phyloP scores from a whole-genome alignment of 2,888 invertebrate genomes.

The Myathropa florea region DNA sequence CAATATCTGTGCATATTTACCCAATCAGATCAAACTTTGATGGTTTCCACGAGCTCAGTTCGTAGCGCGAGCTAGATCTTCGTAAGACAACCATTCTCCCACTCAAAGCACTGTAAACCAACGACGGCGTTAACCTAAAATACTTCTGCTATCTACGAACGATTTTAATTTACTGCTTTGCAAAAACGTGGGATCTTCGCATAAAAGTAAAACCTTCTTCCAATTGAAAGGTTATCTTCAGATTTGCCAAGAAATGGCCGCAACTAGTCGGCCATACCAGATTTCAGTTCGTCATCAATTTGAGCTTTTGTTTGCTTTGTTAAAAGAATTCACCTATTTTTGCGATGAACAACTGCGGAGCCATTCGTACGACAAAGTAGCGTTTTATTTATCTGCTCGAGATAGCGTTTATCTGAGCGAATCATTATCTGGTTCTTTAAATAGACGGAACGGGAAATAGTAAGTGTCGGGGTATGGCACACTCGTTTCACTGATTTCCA shows the following conservation, averaged over 20 bases:
- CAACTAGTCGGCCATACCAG: not conserved
- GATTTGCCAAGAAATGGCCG: not conserved
- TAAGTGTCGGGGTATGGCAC: not conserved
- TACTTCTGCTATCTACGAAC: slow-evolving; percentile 7
- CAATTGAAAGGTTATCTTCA: slow-evolving; percentile 5
- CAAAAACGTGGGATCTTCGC: not conserved
- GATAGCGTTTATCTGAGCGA: slow-evolving; percentile 29
- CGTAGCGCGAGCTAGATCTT: slow-evolving; percentile 20
- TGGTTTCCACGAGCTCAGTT: slow-evolving; percentile 11
- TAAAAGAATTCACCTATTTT: not conserved
- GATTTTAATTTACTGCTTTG: not conserved
- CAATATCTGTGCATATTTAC: too few relatives aligned
- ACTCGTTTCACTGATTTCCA: not conserved
- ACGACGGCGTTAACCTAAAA: not conserved
- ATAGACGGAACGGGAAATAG: slow-evolving; percentile 21
- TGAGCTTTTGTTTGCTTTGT: not conserved
- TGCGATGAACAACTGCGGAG: not conserved
- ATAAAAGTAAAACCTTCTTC: not conserved
- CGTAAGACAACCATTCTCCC: slow-evolving; percentile 11
- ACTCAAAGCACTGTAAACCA: not conserved
- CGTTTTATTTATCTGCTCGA: not conserved
- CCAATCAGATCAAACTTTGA: slow-evolving; percentile 1
- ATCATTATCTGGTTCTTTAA: slow-evolving; percentile 17
- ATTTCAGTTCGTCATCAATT: not conserved
- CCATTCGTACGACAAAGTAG: not conserved